phyloP scores from a whole-genome alignment of 37 sponge, comb jelly and placozoan genomes.

The Haliclona indistincta region DNA sequence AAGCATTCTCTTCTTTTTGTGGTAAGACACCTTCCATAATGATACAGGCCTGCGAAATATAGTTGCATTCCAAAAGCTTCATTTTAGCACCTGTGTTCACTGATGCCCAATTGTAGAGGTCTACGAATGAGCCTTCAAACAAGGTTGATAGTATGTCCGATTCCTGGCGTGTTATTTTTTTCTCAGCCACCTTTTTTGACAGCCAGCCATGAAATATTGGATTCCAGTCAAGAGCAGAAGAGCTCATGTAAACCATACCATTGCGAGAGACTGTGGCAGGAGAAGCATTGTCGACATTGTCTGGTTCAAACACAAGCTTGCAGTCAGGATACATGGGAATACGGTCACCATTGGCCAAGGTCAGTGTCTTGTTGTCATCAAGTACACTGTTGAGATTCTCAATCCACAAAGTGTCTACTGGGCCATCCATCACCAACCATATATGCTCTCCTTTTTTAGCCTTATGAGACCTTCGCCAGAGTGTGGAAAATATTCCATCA shows the following conservation, averaged over 20 bases:
- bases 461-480: slow-evolving; percentile 95
- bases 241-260: slow-evolving; percentile 99
- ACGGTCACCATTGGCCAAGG: slow-evolving; percentile 98
- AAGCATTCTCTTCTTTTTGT: slow-evolving; percentile 62
- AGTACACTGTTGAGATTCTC: slow-evolving; percentile 97
- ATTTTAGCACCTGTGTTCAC: slow-evolving; percentile 82
- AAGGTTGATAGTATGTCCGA: slow-evolving; percentile 62
- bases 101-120: slow-evolving; percentile 67
- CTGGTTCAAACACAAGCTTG: slow-evolving; percentile 96
- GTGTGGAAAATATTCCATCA: slow-evolving; percentile 99
- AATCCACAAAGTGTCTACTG: slow-evolving; percentile 99
- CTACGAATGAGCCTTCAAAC: slow-evolving; percentile 78
- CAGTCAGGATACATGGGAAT: slow-evolving; percentile 96
- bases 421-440: slow-evolving; percentile 97
- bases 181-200: slow-evolving; percentile 59
- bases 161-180: slow-evolving; percentile 76
- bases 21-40: slow-evolving; percentile 94
- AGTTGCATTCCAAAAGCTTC: slow-evolving; percentile 90
- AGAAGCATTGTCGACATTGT: slow-evolving; percentile 99
- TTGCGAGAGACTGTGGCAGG: slow-evolving; percentile 99
- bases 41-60: slow-evolving; percentile 79
- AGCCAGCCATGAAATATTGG: slow-evolving; percentile 93
- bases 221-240: slow-evolving; percentile 94
- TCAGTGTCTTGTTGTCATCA: slow-evolving; percentile 99
- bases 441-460: slow-evolving; percentile 96